A percentile compares a stretch with the other conserved stretches of the same genome.
phyloP scores from a whole-genome alignment of 2,888 invertebrate genomes.

The Gastrophysa polygoni region DNA sequence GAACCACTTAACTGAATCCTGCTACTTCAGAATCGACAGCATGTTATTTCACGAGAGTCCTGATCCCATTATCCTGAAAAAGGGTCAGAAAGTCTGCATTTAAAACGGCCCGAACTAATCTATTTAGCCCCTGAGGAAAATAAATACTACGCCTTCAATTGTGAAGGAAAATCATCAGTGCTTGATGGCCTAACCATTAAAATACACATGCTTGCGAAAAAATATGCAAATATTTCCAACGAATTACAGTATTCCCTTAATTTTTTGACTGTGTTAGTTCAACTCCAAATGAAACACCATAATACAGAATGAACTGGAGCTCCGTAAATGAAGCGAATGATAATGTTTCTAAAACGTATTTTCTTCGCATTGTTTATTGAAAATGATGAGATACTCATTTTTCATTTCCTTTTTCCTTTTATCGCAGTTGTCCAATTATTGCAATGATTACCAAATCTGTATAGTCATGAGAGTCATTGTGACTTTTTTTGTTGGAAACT shows the following conservation, averaged over 20 bases:
- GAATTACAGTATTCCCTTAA: background rate
- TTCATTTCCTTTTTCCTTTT: too few relatives aligned
- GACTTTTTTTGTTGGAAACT: too few relatives aligned
- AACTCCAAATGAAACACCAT: background rate
- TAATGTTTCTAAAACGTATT: too few relatives aligned
- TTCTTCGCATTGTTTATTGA: too few relatives aligned
- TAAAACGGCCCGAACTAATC: slow-evolving; percentile 29
- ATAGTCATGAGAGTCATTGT: too few relatives aligned
- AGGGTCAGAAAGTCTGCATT: background rate
- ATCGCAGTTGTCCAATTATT: too few relatives aligned
- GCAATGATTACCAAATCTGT: too few relatives aligned
- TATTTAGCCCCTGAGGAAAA: slow-evolving; percentile 40
- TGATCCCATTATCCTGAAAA: background rate
- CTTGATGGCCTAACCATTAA: slow-evolving; percentile 35
- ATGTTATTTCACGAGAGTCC: background rate
- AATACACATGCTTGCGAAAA: slow-evolving; percentile 38
- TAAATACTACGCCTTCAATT: slow-evolving; percentile 38
- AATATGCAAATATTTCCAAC: slow-evolving; percentile 35
- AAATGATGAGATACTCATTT: too few relatives aligned
- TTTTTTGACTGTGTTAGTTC: background rate
- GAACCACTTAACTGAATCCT: too few relatives aligned
- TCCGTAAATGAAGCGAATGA: too few relatives aligned
- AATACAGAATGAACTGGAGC: too few relatives aligned
- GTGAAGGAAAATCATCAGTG: slow-evolving; percentile 28
- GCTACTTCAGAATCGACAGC: too few relatives aligned